Evolutionary conservation across 2,888 invertebrate genomes (phyloP).

Genomic region (Thecocarcelia acutangulata): DNA sequence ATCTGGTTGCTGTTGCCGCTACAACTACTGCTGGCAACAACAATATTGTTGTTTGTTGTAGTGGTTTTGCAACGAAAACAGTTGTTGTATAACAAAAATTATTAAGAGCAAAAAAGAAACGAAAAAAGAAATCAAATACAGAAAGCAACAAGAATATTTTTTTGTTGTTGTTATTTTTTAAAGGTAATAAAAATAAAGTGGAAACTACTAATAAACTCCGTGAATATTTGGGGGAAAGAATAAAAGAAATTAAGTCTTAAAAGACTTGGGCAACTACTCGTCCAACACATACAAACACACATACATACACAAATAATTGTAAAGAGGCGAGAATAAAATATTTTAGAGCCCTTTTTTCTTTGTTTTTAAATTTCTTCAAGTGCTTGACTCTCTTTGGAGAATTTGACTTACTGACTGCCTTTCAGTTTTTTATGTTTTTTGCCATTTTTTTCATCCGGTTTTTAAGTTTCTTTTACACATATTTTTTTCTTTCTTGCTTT

Average conservation of each 20-base stretch:
- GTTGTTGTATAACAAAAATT: slow-evolving; percentile 40
- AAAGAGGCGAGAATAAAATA: slow-evolving; percentile 49
- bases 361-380: slow-evolving; percentile 48
- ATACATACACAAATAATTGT: too few relatives aligned
- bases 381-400: slow-evolving; percentile 38
- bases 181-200: slow-evolving; percentile 40
- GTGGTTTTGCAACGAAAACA: slow-evolving; percentile 27
- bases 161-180: neutral
- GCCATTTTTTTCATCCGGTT: too few relatives aligned
- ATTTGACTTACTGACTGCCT: slow-evolving; percentile 66
- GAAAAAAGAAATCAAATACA: neutral
- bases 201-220: slow-evolving; percentile 47
- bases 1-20: slow-evolving; percentile 53
- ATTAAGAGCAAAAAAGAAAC: neutral
- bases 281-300: too few relatives aligned
- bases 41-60: slow-evolving; percentile 16
- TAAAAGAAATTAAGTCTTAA: slow-evolving; percentile 28
- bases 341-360: slow-evolving; percentile 10
- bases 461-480: too few relatives aligned
- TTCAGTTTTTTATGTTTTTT: slow-evolving; percentile 25
- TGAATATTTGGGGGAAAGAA: slow-evolving; percentile 17
- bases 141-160: slow-evolving; percentile 29
- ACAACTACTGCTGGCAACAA: slow-evolving; percentile 32
- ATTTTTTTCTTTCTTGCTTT: neutral
- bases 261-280: slow-evolving; percentile 49